Evolutionary conservation across 2,888 invertebrate genomes (phyloP).

Genomic region (Chorisops tibialis): DNA sequence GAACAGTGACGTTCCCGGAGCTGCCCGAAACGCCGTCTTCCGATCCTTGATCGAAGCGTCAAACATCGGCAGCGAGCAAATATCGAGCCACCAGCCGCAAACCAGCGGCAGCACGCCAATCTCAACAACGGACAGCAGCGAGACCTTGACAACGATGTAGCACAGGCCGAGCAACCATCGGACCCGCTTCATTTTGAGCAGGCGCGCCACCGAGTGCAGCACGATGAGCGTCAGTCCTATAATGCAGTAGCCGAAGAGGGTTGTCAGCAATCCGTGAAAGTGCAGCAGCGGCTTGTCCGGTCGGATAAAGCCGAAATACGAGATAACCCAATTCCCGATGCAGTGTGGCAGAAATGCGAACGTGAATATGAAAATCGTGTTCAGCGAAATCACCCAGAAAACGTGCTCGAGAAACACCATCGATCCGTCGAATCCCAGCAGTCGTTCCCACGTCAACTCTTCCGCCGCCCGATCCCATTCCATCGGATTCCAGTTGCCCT

Average conservation of each 20-base stretch:
- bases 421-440: constrained; percentile 94
- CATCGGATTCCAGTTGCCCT: constrained; percentile 96
- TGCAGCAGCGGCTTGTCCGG: constrained; percentile 62
- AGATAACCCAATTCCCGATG: constrained; percentile 82
- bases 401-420: constrained; percentile 97
- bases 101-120: constrained; percentile 94
- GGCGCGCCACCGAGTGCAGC: constrained; percentile 77
- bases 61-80: constrained; percentile 91
- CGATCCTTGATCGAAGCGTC: constrained; percentile 86
- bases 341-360: constrained; percentile 97
- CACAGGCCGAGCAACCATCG: constrained; percentile 86
- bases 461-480: constrained; percentile 98
- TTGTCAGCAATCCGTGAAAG: constrained; percentile 90
- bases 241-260: constrained; percentile 88
- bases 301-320: constrained; percentile 58
- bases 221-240: constrained; percentile 80
- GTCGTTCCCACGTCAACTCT: constrained; percentile 96
- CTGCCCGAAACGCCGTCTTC: constrained; percentile 80
- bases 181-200: constrained; percentile 75
- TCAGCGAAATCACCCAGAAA: constrained; percentile 97
- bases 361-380: constrained; percentile 92
- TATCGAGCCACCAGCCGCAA: constrained; percentile 99
- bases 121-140: constrained; percentile 91
- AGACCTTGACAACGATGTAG: constrained; percentile 78
- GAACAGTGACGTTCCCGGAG: constrained; percentile 96